Base-by-base conservation (phyloP, 2,113 vertebrate genomes). In the Aptenodytes patagonicus region DNA sequence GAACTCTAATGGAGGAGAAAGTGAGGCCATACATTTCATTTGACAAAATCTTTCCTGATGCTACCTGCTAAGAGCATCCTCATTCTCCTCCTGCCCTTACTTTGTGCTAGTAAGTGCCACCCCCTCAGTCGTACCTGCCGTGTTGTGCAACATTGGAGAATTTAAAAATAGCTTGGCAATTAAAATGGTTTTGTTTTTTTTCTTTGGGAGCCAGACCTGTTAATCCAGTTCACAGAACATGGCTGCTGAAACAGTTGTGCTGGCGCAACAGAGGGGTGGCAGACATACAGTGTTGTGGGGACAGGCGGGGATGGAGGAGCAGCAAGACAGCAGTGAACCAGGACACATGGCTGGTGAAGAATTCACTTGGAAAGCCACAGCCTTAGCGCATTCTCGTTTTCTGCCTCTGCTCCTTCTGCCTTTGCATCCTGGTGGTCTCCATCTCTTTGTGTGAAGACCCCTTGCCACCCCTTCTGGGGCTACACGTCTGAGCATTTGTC, bases 81-180 rank as follows among this genome's bases (percentile, higher is more conserved):
- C n/a, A 25, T 75, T 91, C 73, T 69, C 49, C 7, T 7, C 54
- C 28, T 85, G 54, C 32, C 52, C 40, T 90, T 72, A 51, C 62
- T 34, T 52, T 69, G 49, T 69, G 82, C 70, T 95, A 65, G 9
- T 71, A 55, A 82, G 38, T 83, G 84, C 95, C 95, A 87, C 96
- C 95, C 91, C 87, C 95, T 95, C 91, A 93, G 69, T 80, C 34
- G 8, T 94, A 87, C 61, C 70, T 72, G 54, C 31, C 44, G 9
- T 1, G 2, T 87, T 85, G 62, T 68, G 84, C 88, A 96, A 68
- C 70, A 6, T 0, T 7, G n/a, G 57, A 83, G 84, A 77, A 69
- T 77, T 90, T 95, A 93, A 96, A 97, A 96, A 97, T 96, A 96
- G 87, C 66, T 55, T 76, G 44, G 46, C 31, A 76, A 65, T 89